Percentiles rank a stretch among this genome's conserved stretches.
Evolutionary conservation across 1,140 invertebrate genomes (phyloP).

Genomic region (Daktulosphaira vitifoliae): DNA sequence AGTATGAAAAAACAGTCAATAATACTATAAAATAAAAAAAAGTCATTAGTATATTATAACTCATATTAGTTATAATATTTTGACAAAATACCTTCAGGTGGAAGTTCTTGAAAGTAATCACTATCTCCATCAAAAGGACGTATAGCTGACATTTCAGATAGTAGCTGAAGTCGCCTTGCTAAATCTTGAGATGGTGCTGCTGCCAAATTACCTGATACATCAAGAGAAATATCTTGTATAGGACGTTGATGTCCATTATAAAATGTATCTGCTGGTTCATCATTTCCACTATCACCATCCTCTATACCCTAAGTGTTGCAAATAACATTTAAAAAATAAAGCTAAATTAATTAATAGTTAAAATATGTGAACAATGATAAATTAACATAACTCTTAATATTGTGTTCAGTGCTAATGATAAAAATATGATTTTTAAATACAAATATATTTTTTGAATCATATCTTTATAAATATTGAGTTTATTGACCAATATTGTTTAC

Average conservation of each 20-base stretch:
- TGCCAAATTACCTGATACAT: neutral
- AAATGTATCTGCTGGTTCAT: conserved; percentile 21
- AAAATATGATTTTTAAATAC: no score
- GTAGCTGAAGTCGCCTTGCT: conserved; percentile 3
- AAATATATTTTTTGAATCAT: no score
- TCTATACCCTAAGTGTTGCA: conserved; percentile 13
- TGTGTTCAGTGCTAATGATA: no score
- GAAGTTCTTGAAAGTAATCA: conserved; percentile 27
- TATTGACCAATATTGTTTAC: no score
- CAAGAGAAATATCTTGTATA: conserved; percentile 14
- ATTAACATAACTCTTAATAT: no score
- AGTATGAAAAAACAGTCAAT: conserved; percentile 74
- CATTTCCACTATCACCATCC: conserved; percentile 29
- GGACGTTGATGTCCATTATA: conserved; percentile 27
- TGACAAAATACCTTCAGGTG: conserved; percentile 13
- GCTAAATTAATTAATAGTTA: no score
- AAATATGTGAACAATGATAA: no score
- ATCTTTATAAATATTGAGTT: no score
- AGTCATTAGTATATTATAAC: conserved; percentile 36
- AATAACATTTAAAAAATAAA: no score
- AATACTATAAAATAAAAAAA: conserved; percentile 53
- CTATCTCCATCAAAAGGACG: conserved; percentile 6
- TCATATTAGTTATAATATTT: neutral
- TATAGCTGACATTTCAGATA: conserved; percentile 7
- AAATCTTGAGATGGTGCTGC: conserved; percentile 19